Conservation (phyloP, 2,888 invertebrate species). For the Polietes domitor region DNA sequence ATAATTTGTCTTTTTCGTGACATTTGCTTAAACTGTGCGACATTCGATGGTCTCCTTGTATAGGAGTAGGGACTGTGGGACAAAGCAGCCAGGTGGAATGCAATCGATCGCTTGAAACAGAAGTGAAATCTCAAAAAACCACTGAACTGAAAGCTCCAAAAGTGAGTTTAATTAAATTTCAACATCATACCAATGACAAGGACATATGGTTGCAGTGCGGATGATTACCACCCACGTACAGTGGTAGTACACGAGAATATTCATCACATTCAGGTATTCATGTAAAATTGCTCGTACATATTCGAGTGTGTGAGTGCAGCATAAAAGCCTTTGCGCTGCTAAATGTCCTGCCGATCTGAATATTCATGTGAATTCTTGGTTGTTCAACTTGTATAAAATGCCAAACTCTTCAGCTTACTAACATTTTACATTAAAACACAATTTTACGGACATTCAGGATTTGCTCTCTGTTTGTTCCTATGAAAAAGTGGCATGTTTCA, state of each 20-base stretch:
- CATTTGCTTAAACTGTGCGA: too few species aligned
- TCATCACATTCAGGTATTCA: too few species aligned
- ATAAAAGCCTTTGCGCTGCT: background rate
- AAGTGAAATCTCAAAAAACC: conserved; percentile 32
- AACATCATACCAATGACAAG: conserved; percentile 5
- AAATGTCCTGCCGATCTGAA: background rate
- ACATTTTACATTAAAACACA: conserved; percentile 34
- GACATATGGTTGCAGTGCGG: too few species aligned
- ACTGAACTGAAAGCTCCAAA: conserved; percentile 40
- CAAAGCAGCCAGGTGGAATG: background rate
- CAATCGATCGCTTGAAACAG: conserved; percentile 28
- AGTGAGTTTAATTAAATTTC: conserved; percentile 56
- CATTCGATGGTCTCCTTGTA: too few species aligned
- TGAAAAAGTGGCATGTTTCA: conserved; percentile 27
- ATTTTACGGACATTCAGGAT: background rate
- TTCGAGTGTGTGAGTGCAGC: background rate
- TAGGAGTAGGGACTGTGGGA: background rate
- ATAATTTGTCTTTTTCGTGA: too few species aligned
- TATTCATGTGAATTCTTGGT: conserved; percentile 16
- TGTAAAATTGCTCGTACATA: too few species aligned
- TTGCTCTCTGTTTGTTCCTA: background rate
- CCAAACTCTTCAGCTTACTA: conserved; percentile 15
- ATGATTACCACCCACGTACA: too few species aligned
- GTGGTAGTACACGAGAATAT: too few species aligned
- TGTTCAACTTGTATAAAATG: too few species aligned